Percentiles rank a stretch among this genome's conserved stretches.
Evolutionary conservation across 2,113 vertebrate genomes (phyloP).

Genomic region (Puffinus mauretanicus): DNA sequence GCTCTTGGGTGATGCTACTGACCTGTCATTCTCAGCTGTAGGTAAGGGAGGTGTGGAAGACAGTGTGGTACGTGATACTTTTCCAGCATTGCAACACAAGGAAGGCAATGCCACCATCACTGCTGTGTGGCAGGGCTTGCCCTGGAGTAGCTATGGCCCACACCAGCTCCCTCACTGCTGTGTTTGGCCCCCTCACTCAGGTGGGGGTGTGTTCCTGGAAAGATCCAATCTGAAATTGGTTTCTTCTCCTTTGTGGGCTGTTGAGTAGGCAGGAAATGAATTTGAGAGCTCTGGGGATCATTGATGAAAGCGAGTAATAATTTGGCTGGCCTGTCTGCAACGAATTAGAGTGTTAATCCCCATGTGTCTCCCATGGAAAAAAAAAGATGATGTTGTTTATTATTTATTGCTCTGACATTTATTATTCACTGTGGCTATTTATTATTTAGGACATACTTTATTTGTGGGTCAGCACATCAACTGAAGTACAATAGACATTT

Average conservation of each 20-base stretch:
- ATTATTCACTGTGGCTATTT: conserved; percentile 31
- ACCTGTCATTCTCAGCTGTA: not conserved
- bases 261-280: conserved; percentile 37
- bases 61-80: not conserved
- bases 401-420: conserved; percentile 40
- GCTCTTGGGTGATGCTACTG: not conserved
- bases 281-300: conserved; percentile 4
- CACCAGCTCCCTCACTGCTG: not conserved
- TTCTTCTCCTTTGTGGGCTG: conserved; percentile 8
- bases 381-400: not conserved
- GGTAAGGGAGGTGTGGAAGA: not conserved
- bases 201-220: not conserved
- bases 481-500: not conserved
- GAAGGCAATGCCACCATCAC: not conserved
- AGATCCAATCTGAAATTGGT: not conserved
- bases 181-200: not conserved
- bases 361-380: not conserved
- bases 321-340: conserved; percentile 8
- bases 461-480: not conserved
- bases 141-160: not conserved
- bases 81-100: not conserved
- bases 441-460: conserved; percentile 23
- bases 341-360: not conserved
- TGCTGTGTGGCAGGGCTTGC: not conserved
- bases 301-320: not conserved